Evolutionary conservation across 2,888 invertebrate genomes (phyloP), one percentile per base, ranked within the genome.

Genomic region (Syritta pipiens): DNA sequence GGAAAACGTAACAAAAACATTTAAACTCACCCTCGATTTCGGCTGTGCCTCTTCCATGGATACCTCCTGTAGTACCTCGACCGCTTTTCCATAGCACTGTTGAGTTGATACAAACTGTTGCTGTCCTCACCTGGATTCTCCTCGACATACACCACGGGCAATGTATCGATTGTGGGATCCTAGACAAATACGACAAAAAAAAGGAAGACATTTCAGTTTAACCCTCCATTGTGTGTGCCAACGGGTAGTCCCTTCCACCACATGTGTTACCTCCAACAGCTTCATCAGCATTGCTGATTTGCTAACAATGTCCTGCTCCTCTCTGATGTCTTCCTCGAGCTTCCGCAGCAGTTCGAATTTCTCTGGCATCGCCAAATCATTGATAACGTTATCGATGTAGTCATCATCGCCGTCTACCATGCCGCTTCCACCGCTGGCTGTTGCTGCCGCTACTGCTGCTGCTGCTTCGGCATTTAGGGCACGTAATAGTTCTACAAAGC

Each of bases 31-130:
- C 86, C 85, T 63, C 86, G 85, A 81, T 88, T 89, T 84, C 89
- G 86, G 74, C 90, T 91, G 84, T 92, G 91, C 49, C 92, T 89
- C 84, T 92, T 92, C 91, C 91, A 92, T 19, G 92, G 92, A 86
- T 92, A 92, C 81, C 91, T 90, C 77, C 92, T 89, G 84, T 91
- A 92, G 83, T 91, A 91, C 68, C 92, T 90, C 1, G 91, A 90
- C 75, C 92, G 88, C 82, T 92, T 92, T 0, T 85, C 82, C 63
- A 86, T 85, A 9, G 82, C 84, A 20, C 82, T 84, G 20, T 49
- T 69, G 2, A 74, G 75, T n/a, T 72, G 67, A 46, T 26, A 83
- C 42, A 82, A 82, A 48, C 30, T 76, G 71, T 46, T 84, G 82
- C 2, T 82, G 40, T 63, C 77, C 3, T 48, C 74, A 46, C 71